Evolutionary conservation across 2,797 vertebrate genomes (phyloP), one percentile per base, ranked within the genome.

Genomic region (Pangasius sanitwongsei): DNA sequence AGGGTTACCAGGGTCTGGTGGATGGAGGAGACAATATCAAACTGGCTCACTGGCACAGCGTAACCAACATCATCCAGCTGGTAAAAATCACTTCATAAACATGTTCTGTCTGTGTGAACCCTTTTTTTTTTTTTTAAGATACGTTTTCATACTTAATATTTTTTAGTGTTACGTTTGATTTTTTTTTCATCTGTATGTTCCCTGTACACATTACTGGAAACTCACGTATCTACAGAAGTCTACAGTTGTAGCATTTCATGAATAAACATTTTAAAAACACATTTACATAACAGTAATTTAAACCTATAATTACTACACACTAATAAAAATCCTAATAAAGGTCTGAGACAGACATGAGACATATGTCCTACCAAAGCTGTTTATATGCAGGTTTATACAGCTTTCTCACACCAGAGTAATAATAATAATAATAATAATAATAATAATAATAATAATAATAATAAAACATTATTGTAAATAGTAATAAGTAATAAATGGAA

Each of bases 1-100:
- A 99, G 98, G 98, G 98, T 87, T 99, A 99, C 2, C 97, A 99
- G 92, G 98, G 98, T 48, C 95, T 99, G 86, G 98, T 99, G 92
- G 98, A 98, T 55, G 98, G 98, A 5, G 98, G 97, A 0, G 98
- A 98, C 89, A 97, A 98, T 94, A 99, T 99, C 91, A 97, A 97
- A 92, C 95, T 96, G 59, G 98, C 98, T 61, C 94, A 97, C 91
- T 99, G 98, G 98, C 97, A 98, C 85, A 99, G 98, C 0, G 98
- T 99, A 90, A 98, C 97, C 92, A 97, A 99, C 95, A 99, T 99
- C 94, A 99, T 99, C 92, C 98, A 99, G 89, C 95, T 97, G 96
- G 98, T 99, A 93, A 94, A 94, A 81, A 55, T 18, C 12, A 85
- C 25, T 83, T 83, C 0, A 80, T 59, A 31, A 61, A 85, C 6